phyloP scores from a whole-genome alignment of 2,888 invertebrate genomes.

The Ornithoptera alexandrae region DNA sequence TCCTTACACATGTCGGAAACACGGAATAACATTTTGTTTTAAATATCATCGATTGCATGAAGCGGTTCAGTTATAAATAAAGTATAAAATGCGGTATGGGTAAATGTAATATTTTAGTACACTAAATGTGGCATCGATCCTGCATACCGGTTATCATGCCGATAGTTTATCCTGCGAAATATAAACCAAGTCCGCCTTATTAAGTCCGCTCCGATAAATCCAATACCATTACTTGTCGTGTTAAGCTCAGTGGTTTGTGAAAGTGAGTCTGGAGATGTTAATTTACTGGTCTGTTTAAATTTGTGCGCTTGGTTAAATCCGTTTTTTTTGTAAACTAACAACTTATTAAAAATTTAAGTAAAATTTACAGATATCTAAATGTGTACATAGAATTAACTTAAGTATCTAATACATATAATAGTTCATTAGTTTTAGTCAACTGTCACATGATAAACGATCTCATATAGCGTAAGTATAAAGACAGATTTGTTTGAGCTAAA shows the following conservation, averaged over 20 bases:
- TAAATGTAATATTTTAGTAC: background rate
- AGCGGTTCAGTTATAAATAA: no score
- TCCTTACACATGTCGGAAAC: background rate
- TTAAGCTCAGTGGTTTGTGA: constrained; percentile 28
- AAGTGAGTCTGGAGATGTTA: constrained; percentile 19
- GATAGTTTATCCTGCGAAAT: constrained; percentile 7
- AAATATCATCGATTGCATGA: background rate
- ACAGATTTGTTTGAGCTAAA: no score
- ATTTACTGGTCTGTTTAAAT: constrained; percentile 19
- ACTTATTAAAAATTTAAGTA: no score
- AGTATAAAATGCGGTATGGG: background rate
- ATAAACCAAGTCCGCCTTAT: constrained; percentile 18
- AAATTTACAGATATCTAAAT: no score
- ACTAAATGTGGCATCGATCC: background rate
- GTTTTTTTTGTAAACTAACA: background rate
- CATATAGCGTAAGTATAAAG: no score
- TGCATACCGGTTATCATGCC: background rate
- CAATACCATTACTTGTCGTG: constrained; percentile 24
- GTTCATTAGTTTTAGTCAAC: no score
- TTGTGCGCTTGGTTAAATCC: background rate
- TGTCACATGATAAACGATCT: no score
- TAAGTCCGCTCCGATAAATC: constrained; percentile 24
- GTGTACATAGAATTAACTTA: no score
- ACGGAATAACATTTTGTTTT: background rate
- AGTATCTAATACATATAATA: no score